phyloP scores from a whole-genome alignment of 92 coral and sea anemone genomes.

The Virgularia gustaviana region DNA sequence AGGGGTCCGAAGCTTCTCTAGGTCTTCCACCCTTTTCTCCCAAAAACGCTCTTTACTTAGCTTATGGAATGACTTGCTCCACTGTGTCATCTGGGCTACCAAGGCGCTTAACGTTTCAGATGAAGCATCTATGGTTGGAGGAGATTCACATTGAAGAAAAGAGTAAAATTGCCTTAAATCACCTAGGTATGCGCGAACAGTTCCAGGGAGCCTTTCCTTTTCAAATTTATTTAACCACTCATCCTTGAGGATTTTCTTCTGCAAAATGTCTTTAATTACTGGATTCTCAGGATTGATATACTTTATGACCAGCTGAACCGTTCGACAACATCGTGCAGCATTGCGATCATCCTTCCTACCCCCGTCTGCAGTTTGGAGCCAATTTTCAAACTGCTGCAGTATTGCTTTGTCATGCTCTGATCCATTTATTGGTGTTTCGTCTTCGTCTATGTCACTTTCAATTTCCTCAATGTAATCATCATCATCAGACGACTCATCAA shows the following conservation, averaged over 20 bases:
- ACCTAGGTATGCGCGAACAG: constrained; percentile 48
- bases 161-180: background rate
- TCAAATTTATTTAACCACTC: constrained; percentile 47
- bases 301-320: constrained; percentile 28
- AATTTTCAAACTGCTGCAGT: constrained; percentile 35
- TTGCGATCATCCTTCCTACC: constrained; percentile 40
- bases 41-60: too few relatives aligned
- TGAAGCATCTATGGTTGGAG: background rate
- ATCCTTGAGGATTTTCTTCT: constrained; percentile 33
- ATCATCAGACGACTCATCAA: too few relatives aligned
- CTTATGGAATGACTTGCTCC: constrained; percentile 20
- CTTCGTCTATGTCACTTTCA: too few relatives aligned
- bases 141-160: background rate
- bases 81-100: background rate
- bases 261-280: constrained; percentile 15
- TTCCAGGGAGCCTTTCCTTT: constrained; percentile 43
- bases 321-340: constrained; percentile 41
- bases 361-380: constrained; percentile 53
- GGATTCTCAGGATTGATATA: constrained; percentile 38
- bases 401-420: too few relatives aligned
- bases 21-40: too few relatives aligned
- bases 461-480: background rate
- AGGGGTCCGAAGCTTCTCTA: too few relatives aligned
- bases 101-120: background rate
- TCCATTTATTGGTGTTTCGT: too few relatives aligned